Conservation (phyloP, 2,797 vertebrate genomes). For the Enteromius trimaculatus region DNA sequence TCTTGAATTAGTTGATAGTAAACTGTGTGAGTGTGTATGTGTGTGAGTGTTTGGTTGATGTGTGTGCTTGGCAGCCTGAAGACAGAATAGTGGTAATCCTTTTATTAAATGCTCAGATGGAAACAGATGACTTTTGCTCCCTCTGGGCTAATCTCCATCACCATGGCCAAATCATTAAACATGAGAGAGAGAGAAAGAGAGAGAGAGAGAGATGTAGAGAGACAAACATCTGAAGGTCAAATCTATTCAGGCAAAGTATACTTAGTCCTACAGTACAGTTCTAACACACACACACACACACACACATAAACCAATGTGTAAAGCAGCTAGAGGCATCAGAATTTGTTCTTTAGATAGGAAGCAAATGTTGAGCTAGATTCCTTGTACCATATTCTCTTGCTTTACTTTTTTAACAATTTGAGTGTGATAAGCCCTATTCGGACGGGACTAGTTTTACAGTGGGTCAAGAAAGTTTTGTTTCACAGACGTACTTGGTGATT, state of each 20-base stretch:
- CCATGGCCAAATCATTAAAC: constrained; percentile 51
- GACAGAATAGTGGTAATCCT: constrained; percentile 51
- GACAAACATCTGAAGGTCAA: constrained; percentile 35
- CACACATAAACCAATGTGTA: not conserved
- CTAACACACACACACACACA: not conserved
- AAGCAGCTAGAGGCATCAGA: constrained; percentile 5
- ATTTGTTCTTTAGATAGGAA: not conserved
- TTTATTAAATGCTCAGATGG: constrained; percentile 56
- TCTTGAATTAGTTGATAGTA: constrained; percentile 30
- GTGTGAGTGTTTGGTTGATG: constrained; percentile 29
- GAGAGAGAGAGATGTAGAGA: not conserved
- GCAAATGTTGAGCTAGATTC: not conserved
- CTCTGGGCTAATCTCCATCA: constrained; percentile 54
- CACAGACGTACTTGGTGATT: too few relatives aligned
- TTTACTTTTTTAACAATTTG: not conserved
- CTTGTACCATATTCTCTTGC: not conserved
- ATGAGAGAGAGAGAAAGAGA: constrained; percentile 31
- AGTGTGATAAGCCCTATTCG: too few relatives aligned
- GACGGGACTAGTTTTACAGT: too few relatives aligned
- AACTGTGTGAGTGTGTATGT: constrained; percentile 25
- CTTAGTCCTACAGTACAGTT: not conserved
- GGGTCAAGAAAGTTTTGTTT: too few relatives aligned
- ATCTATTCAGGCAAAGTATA: constrained; percentile 22
- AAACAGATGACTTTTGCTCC: constrained; percentile 56
- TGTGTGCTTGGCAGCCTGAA: constrained; percentile 33